Base-by-base conservation (phyloP, 2,113 vertebrate genomes). In the Rana temporaria region DNA sequence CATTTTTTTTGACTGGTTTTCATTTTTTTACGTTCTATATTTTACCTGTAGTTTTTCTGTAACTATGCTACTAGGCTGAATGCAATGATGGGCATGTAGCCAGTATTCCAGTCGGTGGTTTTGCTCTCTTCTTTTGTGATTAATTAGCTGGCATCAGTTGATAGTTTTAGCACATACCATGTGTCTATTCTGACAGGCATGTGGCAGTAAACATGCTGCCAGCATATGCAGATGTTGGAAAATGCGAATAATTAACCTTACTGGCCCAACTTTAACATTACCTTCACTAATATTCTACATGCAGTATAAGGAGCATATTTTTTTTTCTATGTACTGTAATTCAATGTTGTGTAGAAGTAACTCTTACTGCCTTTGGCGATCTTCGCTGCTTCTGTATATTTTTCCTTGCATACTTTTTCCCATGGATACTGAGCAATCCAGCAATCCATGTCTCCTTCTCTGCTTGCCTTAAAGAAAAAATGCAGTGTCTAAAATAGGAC, bases 171-270 rank as follows among this genome's bases (percentile, higher is more conserved):
- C 22, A n/a, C 57, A 75, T 62, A 53, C 70, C 30, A 9, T 73
- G n/a, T 75, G 72, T 62, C 30, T 75, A 75, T 42, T 59, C 56
- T 75, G 57, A 75, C 32, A 75, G 57, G 30, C 72, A 57, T 62
- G 72, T 60, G 19, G 30, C 71, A 74, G 32, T 59, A 59, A 71
- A 60, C 71, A 59, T 38, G 71, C 55, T 74, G 71, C 26, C 71
- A 74, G 56, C n/a, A 75, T 42, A 75, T 75, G 72, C 57, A 62
- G 59, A 75, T 75, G 30, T 34, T 57, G 30, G 52, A 30, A 73
- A 6, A 60, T 75, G 72, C 56, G 32, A 75, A 19, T 20, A 20
- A 42, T 75, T 75, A 75, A 62, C 72, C 57, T 22, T 42, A 22
- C 56, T 42, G 42, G 42, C 42, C 42, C 42, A 2, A 48, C 42